These are phyloP conservation scores for Calliphora vomitoria DNA, from an alignment of 2,888 invertebrate species.

Conservation along the genomic window DNA sequence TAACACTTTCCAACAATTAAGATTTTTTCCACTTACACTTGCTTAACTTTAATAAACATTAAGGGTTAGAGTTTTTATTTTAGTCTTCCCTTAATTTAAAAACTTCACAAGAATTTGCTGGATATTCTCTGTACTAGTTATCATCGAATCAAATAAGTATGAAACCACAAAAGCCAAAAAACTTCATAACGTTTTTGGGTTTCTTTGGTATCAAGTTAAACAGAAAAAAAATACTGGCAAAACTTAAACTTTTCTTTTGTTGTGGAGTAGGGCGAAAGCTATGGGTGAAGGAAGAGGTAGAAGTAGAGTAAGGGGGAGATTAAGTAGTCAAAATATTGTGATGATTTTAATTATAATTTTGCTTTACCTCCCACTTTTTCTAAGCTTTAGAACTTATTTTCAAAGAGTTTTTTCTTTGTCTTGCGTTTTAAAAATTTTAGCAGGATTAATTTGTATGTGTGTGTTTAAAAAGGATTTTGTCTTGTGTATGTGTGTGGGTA, in stretches of 20 bases:
- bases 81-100: not conserved
- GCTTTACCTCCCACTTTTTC: not conserved
- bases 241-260: conserved; percentile 30
- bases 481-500: not conserved
- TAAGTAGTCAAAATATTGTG: conserved; percentile 26
- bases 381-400: conserved; percentile 29
- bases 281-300: no score
- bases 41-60: conserved; percentile 21
- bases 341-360: conserved; percentile 38
- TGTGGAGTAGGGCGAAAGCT: not conserved
- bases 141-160: conserved; percentile 13
- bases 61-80: not conserved
- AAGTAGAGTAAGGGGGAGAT: not conserved
- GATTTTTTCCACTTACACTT: not conserved
- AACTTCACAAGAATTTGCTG: not conserved
- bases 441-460: not conserved
- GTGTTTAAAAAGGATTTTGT: not conserved
- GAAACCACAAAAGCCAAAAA: conserved; percentile 51
- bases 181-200: conserved; percentile 33
- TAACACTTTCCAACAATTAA: conserved; percentile 18
- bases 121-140: not conserved
- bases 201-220: not conserved
- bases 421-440: not conserved
- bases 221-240: not conserved
- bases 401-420: conserved; percentile 1